phyloP scores from a whole-genome alignment of 92 coral and sea anemone species.

The Epizoanthus stellaris region DNA sequence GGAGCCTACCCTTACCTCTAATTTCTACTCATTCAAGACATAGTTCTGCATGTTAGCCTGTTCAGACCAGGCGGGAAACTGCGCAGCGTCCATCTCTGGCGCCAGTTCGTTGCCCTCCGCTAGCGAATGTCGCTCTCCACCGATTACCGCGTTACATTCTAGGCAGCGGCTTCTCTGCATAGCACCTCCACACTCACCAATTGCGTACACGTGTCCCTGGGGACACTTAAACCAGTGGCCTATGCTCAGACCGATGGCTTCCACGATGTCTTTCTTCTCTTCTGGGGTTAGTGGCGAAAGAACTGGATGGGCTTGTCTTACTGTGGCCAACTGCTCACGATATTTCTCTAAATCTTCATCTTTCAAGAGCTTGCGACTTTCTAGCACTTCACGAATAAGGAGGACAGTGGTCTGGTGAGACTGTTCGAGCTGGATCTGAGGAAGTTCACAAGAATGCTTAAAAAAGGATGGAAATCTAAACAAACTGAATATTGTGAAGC shows the following conservation, averaged over 20 bases:
- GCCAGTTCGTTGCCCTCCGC: slow-evolving; percentile 76
- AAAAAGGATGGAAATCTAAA: too few species aligned
- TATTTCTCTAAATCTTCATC: slow-evolving; percentile 52
- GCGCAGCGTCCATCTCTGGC: slow-evolving; percentile 88
- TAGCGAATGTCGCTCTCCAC: slow-evolving; percentile 76
- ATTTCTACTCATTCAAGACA: slow-evolving; percentile 12
- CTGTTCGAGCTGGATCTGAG: slow-evolving; percentile 34
- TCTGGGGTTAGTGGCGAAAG: slow-evolving; percentile 71
- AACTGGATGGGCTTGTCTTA: background rate
- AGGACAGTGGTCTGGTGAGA: slow-evolving; percentile 46
- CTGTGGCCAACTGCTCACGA: slow-evolving; percentile 31
- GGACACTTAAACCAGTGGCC: slow-evolving; percentile 95
- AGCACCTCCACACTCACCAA: slow-evolving; percentile 92
- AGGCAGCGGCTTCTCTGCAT: slow-evolving; percentile 84
- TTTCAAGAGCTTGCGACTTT: slow-evolving; percentile 54
- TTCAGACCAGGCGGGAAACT: slow-evolving; percentile 91
- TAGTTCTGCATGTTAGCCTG: slow-evolving; percentile 93
- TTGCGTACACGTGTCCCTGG: slow-evolving; percentile 84
- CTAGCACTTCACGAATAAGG: slow-evolving; percentile 23
- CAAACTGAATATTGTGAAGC: too few species aligned
- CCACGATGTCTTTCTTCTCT: slow-evolving; percentile 74
- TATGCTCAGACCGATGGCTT: slow-evolving; percentile 70
- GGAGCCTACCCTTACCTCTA: background rate
- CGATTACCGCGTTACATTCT: slow-evolving; percentile 84
- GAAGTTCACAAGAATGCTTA: background rate